phyloP scores from a whole-genome alignment of 2,797 vertebrate species.

The Chromis chromis region DNA sequence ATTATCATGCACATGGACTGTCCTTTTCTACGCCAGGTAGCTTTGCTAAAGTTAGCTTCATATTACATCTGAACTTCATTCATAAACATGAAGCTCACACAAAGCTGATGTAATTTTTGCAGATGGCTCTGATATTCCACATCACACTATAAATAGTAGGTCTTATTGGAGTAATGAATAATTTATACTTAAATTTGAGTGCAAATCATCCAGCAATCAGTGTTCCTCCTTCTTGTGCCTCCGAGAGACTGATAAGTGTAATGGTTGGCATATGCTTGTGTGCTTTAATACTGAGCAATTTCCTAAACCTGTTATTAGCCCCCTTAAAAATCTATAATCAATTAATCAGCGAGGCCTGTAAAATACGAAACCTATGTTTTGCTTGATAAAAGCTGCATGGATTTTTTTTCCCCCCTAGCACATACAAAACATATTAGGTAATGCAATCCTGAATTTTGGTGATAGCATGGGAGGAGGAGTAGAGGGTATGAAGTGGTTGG shows the following conservation, averaged over 20 bases:
- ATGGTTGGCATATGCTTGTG: background rate
- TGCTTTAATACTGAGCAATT: conserved; percentile 9
- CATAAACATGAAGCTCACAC: conserved; percentile 1
- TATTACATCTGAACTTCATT: conserved; percentile 2
- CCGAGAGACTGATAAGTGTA: conserved; percentile 5
- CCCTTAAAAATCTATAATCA: conserved; percentile 7
- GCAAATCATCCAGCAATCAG: conserved; percentile 34
- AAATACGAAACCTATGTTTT: conserved; percentile 8
- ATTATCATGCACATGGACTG: background rate
- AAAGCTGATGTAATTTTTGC: conserved; percentile 7
- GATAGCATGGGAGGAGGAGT: background rate
- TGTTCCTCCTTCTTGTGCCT: conserved; percentile 17
- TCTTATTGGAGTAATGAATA: conserved; percentile 30
- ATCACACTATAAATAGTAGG: conserved; percentile 17
- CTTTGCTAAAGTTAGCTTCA: background rate
- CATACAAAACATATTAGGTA: conserved; percentile 10
- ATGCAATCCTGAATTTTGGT: conserved; percentile 18
- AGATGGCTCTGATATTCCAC: background rate
- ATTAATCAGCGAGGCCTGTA: conserved; percentile 1
- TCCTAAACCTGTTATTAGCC: background rate
- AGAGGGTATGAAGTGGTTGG: conserved; percentile 10
- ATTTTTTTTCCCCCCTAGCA: background rate
- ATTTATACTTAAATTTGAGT: conserved; percentile 30
- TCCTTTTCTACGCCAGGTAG: background rate
- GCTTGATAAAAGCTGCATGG: background rate